Conservation (phyloP, 2,113 vertebrate genomes). For the Syngnathus scovelli region DNA sequence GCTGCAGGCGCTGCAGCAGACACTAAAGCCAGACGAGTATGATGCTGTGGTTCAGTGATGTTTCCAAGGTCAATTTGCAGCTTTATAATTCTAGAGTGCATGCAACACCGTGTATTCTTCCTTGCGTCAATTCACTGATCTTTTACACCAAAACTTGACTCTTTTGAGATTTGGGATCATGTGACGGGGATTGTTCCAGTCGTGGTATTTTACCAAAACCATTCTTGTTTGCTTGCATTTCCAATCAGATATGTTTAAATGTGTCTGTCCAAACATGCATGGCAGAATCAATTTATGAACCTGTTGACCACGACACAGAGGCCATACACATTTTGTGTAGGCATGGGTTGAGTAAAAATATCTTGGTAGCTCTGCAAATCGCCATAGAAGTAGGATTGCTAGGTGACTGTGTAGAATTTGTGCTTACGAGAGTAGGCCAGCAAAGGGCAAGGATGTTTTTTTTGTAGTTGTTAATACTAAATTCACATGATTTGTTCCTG, state of each 20-base stretch:
- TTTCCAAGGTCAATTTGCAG: conserved; percentile 48
- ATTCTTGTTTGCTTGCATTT: background rate
- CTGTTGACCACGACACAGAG: background rate
- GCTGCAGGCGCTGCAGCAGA: conserved; percentile 53
- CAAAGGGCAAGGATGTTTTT: background rate
- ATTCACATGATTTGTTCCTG: background rate
- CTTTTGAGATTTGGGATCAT: background rate
- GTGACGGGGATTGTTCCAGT: background rate
- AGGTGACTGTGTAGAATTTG: background rate
- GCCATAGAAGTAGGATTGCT: no score
- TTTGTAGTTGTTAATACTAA: background rate
- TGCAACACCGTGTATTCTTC: background rate
- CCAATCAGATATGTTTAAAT: background rate
- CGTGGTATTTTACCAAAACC: background rate
- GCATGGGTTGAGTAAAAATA: background rate
- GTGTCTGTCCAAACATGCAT: no score
- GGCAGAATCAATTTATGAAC: background rate
- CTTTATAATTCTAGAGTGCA: background rate
- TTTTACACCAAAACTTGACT: no score
- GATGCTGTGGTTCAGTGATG: conserved; percentile 31
- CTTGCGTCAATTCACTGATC: background rate
- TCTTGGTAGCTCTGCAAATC: background rate
- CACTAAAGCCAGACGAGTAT: conserved; percentile 33
- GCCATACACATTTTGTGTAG: background rate
- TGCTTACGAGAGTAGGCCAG: background rate